Conservation (phyloP, 2,113 vertebrate genomes). For the Eolophus roseicapilla region DNA sequence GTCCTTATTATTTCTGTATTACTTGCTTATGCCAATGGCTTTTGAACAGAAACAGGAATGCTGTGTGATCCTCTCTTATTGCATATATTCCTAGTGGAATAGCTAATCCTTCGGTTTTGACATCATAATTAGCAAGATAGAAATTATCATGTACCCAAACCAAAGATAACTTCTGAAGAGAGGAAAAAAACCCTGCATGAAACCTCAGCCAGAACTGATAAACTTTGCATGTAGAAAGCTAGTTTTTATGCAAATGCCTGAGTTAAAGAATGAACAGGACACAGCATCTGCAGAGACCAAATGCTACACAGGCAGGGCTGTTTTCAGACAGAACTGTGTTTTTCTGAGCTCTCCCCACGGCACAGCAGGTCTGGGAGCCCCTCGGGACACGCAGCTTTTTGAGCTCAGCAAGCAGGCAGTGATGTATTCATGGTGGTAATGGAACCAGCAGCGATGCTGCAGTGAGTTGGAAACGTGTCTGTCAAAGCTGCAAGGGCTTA, state of each 20-base stretch:
- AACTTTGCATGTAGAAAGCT: not conserved
- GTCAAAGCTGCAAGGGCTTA: not conserved
- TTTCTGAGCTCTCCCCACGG: not conserved
- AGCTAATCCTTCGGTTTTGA: not conserved
- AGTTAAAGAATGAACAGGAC: not conserved
- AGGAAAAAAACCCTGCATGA: not conserved
- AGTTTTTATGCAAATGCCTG: not conserved
- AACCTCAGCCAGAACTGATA: not conserved
- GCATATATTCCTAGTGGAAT: not conserved
- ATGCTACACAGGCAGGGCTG: not conserved
- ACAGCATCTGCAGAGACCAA: not conserved
- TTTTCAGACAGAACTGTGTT: not conserved
- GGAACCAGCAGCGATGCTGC: not conserved
- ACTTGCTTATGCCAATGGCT: not conserved
- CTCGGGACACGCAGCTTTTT: fast-evolving
- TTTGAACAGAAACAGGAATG: not conserved
- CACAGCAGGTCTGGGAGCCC: not conserved
- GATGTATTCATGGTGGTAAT: not conserved
- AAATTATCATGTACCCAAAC: not conserved
- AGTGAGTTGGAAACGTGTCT: not conserved
- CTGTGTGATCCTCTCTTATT: not conserved
- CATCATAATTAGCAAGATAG: not conserved
- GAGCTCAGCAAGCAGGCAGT: not conserved
- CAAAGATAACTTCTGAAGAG: not conserved
- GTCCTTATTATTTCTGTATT: not conserved